These are phyloP conservation scores for Strigamia maritima DNA, from an alignment of 2,888 invertebrate species.

Conservation along the genomic window DNA sequence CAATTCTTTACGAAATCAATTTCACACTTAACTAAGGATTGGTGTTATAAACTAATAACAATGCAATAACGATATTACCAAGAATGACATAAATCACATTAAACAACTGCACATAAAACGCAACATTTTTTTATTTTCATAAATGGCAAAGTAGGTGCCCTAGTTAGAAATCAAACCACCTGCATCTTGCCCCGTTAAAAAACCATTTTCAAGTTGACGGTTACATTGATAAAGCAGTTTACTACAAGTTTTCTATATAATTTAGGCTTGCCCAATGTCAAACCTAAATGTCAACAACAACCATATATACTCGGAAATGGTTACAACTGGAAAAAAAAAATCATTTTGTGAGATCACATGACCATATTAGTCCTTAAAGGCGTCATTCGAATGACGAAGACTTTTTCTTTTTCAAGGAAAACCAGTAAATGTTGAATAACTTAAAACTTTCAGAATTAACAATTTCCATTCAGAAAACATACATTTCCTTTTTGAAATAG, in stretches of 20 bases:
- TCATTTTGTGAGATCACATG: not conserved
- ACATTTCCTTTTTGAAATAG: not conserved
- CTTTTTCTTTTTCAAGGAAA: not conserved
- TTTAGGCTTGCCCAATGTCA: not conserved
- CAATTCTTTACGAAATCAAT: not conserved
- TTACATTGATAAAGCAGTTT: not conserved
- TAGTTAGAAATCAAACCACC: slow-evolving; percentile 20
- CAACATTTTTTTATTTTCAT: not conserved
- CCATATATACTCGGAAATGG: too few relatives aligned
- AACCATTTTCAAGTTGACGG: slow-evolving; percentile 26
- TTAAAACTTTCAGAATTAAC: not conserved
- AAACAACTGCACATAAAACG: not conserved
- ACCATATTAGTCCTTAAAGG: not conserved
- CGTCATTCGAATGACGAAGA: not conserved
- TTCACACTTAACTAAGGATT: not conserved
- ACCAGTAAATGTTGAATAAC: not conserved
- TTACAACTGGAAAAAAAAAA: too few relatives aligned
- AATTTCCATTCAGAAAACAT: not conserved
- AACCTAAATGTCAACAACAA: not conserved
- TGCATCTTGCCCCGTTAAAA: not conserved
- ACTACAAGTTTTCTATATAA: not conserved
- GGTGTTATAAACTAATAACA: not conserved
- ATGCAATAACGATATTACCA: not conserved
- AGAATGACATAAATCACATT: not conserved
- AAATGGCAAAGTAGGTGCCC: slow-evolving; percentile 25